phyloP scores from a whole-genome alignment of 2,113 vertebrate genomes.

The Psephotus haematonotus region DNA sequence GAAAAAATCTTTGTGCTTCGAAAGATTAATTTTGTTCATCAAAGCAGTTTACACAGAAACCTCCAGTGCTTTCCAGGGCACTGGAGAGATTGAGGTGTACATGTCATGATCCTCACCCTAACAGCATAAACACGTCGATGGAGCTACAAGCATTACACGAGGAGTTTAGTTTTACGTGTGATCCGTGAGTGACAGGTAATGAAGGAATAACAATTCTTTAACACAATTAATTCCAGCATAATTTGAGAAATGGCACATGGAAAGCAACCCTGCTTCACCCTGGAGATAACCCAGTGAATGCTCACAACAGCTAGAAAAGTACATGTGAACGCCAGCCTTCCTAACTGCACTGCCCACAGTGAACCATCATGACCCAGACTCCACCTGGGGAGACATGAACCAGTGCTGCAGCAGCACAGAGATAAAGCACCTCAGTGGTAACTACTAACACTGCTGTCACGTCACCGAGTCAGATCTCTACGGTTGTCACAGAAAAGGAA shows the following conservation, averaged over 20 bases:
- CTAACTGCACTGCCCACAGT: rapidly evolving
- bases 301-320: not conserved
- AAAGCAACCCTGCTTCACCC: not conserved
- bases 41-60: not conserved
- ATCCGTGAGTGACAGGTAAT: not conserved
- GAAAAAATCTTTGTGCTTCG: not conserved
- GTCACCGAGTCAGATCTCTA: not conserved
- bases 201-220: not conserved
- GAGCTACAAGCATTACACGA: not conserved
- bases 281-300: not conserved
- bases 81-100: not conserved
- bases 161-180: rapidly evolving
- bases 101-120: not conserved
- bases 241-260: not conserved
- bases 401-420: not conserved
- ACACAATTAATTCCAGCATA: not conserved
- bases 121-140: rapidly evolving
- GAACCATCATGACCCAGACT: not conserved
- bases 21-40: not conserved
- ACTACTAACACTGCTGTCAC: not conserved
- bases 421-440: not conserved
- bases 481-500: rapidly evolving
- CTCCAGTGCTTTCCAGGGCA: not conserved
- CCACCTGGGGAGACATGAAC: not conserved
- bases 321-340: rapidly evolving